Evolutionary conservation across 2,113 vertebrate species (phyloP), one percentile per base, ranked within the genome.

Genomic region (Myotis brandtii): DNA sequence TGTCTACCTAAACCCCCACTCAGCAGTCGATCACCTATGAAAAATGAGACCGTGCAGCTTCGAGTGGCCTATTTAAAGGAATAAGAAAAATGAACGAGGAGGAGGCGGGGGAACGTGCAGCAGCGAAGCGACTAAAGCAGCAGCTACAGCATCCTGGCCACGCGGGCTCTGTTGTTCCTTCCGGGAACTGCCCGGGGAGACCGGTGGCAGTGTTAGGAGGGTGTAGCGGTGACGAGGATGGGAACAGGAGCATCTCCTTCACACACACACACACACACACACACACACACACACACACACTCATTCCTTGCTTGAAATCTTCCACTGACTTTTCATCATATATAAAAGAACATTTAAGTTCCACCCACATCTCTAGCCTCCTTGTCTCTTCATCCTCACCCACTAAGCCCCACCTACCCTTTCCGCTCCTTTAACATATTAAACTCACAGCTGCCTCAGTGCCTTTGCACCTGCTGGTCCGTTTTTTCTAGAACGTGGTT

Each of bases 21-120:
- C 98, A 97, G 98, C 98, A 98, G 98, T 97, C 84, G 95, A 98
- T 99, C 98, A 98, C 98, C 98, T 98, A 92, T 98, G 98, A 98
- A 98, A 98, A 98, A 99, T 98, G 97, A 98, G 98, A 95, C 2
- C 20, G 89, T 2, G 62, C 23, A 5, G 97, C 97, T 98, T 96
- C 92, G 95, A 96, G 97, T 91, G 97, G 98, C 98, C 98, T 98
- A 98, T 98, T 98, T 98, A 98, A 98, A 98, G 96, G 96, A 88
- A 97, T 97, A 96, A 98, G 97, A 95, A 94, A 97, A 86, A 93
- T 59, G 97, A 89, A 75, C 54, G 66, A 50, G 92, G 94, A 94
- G 81, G 34, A 88, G 82, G 81, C 79, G 40, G 81, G 69, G 93
- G 93, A 1, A 62, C 18, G 86, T 40, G 72, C 70, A 76, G 84